Conservation (phyloP, 2,113 vertebrate genomes). For the Tyrannus savana region DNA sequence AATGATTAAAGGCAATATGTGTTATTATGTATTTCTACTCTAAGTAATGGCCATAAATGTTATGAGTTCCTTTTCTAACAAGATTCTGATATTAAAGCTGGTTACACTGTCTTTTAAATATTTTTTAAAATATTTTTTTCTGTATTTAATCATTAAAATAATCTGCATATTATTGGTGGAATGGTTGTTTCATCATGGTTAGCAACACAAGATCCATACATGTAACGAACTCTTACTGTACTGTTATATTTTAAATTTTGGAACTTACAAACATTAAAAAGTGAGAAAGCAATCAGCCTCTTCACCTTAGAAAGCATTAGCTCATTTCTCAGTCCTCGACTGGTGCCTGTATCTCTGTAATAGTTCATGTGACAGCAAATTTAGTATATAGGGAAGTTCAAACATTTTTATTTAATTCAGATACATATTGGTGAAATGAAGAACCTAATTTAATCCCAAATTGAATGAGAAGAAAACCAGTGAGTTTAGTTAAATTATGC, state of each 20-base stretch:
- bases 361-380: neutral
- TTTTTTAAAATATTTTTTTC: neutral
- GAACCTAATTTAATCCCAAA: constrained; percentile 5
- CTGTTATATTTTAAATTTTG: neutral
- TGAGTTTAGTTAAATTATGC: neutral
- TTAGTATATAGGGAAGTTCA: neutral
- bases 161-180: neutral
- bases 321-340: neutral
- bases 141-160: neutral
- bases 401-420: neutral
- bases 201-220: neutral
- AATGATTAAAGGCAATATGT: neutral
- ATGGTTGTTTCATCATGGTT: neutral
- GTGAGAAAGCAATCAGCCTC: neutral
- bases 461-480: neutral
- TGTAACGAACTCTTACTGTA: neutral
- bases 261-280: neutral
- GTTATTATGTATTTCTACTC: neutral
- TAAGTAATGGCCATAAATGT: neutral
- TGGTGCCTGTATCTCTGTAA: neutral
- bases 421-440: neutral
- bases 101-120: neutral
- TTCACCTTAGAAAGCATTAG: neutral
- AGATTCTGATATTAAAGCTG: neutral
- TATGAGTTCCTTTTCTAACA: neutral